phyloP scores from a whole-genome alignment of 2,113 vertebrate genomes.

The Pimephales promelas region DNA sequence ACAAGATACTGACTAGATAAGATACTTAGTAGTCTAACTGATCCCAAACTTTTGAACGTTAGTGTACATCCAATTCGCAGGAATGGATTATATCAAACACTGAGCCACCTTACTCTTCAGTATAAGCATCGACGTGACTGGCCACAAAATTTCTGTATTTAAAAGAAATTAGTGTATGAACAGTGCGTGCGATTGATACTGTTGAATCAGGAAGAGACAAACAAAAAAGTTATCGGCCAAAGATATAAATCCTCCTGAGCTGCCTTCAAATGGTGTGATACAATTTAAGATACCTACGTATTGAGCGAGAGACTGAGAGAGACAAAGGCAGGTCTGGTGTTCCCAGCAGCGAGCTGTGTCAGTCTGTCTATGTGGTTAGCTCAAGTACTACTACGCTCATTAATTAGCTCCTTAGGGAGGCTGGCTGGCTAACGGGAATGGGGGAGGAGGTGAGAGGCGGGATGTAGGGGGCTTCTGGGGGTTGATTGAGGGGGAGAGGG shows the following conservation, averaged over 20 bases:
- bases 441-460: conserved; percentile 8
- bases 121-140: background rate
- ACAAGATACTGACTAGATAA: background rate
- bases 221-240: background rate
- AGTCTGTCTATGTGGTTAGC: conserved; percentile 37
- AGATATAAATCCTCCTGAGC: background rate
- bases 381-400: conserved; percentile 51
- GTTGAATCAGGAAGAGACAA: background rate
- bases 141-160: background rate
- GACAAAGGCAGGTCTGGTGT: conserved; percentile 42
- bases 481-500: conserved; percentile 18
- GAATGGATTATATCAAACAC: background rate
- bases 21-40: background rate
- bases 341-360: conserved; percentile 38
- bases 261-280: conserved; percentile 10
- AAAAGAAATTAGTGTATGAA: background rate
- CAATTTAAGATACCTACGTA: conserved; percentile 2
- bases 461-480: conserved; percentile 21
- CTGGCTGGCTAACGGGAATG: conserved; percentile 39
- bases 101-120: background rate
- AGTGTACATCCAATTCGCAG: background rate
- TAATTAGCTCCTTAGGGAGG: conserved; percentile 63
- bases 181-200: background rate
- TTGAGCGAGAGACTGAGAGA: conserved; percentile 5
- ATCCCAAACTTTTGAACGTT: background rate